A percentile compares a stretch with the other conserved stretches of the same genome.
phyloP scores from a whole-genome alignment of 1,140 invertebrate species.

The Planococcus citri region DNA sequence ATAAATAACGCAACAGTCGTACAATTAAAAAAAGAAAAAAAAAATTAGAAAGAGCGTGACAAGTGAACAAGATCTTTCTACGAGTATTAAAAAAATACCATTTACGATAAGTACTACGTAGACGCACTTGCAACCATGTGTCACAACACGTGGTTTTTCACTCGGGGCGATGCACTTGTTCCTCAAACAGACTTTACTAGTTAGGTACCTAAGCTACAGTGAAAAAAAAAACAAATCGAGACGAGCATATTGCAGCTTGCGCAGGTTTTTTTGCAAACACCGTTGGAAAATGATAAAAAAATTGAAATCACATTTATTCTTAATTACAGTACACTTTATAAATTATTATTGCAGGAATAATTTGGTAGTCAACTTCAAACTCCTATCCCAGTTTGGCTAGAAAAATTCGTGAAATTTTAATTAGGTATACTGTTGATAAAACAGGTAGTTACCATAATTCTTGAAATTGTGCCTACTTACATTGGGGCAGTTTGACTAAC shows the following conservation, averaged over 20 bases:
- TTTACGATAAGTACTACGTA: too few relatives aligned
- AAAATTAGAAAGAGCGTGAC: not conserved
- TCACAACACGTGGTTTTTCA: conserved; percentile 13
- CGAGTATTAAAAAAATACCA: conserved; percentile 9
- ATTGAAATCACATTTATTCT: conserved; percentile 1
- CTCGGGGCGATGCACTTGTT: not conserved
- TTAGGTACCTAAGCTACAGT: too few relatives aligned
- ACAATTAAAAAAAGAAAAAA: not conserved
- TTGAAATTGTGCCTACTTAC: not conserved
- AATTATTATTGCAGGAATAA: not conserved
- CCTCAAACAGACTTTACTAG: not conserved
- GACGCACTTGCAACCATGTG: conserved; percentile 14
- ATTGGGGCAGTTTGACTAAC: not conserved
- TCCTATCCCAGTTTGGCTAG: too few relatives aligned
- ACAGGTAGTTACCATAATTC: not conserved
- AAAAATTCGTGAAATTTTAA: too few relatives aligned
- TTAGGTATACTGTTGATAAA: too few relatives aligned
- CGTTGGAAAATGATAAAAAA: not conserved
- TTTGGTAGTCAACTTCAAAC: not conserved
- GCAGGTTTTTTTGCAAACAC: too few relatives aligned
- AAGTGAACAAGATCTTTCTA: not conserved
- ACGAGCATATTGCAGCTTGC: too few relatives aligned
- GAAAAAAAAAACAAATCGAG: too few relatives aligned
- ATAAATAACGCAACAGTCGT: not conserved
- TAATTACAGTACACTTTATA: not conserved